Evolutionary conservation across 2,797 vertebrate species (phyloP).

Genomic region (Cichlasoma orientale): DNA sequence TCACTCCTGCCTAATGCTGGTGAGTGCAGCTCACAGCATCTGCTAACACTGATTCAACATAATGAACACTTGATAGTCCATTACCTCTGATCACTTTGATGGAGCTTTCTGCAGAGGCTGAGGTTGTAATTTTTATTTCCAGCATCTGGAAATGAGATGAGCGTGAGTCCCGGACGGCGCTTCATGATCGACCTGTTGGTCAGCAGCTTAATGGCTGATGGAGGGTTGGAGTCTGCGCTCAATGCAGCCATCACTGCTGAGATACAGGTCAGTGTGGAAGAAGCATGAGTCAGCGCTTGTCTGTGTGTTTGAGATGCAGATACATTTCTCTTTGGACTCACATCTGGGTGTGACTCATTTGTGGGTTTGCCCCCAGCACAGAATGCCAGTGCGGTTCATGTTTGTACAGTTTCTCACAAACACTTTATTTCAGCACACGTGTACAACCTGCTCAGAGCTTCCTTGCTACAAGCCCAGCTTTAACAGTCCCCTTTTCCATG

Average conservation of each 20-base stretch:
- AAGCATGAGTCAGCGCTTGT: not conserved
- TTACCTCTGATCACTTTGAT: not conserved
- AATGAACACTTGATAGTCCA: not conserved
- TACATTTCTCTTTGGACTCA: not conserved
- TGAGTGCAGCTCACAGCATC: slow-evolving; percentile 45
- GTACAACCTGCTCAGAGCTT: too few species aligned
- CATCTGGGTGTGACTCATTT: not conserved
- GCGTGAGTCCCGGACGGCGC: slow-evolving; percentile 93
- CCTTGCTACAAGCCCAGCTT: too few species aligned
- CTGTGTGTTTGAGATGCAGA: not conserved
- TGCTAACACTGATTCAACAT: not conserved
- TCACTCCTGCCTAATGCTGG: slow-evolving; percentile 94
- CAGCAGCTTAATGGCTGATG: slow-evolving; percentile 98
- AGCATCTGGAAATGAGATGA: slow-evolving; percentile 96
- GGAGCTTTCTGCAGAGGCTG: not conserved
- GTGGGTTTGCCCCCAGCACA: not conserved
- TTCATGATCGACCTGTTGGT: slow-evolving; percentile 99
- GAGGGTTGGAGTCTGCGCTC: slow-evolving; percentile 94
- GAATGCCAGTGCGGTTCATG: not conserved
- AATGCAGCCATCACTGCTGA: slow-evolving; percentile 98
- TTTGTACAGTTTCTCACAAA: too few species aligned
- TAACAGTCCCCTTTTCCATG: too few species aligned
- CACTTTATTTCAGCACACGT: too few species aligned
- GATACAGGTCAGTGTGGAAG: slow-evolving; percentile 87
- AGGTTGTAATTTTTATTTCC: not conserved